A percentile compares a stretch with the other conserved stretches of the same genome.
Evolutionary conservation across 2,113 vertebrate species (phyloP).

Genomic region (Riparia riparia): DNA sequence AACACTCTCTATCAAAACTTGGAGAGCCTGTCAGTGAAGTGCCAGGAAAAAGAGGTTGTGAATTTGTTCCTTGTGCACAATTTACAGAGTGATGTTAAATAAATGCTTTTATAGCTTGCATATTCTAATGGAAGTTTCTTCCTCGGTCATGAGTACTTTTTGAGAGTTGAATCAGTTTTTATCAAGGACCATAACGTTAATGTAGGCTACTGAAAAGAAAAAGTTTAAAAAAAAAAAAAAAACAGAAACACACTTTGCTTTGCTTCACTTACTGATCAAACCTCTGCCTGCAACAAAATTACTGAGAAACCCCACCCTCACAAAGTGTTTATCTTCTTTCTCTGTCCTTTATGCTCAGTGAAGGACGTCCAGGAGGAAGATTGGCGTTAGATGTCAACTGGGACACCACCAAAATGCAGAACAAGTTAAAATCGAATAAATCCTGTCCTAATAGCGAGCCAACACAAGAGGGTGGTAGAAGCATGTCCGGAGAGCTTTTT

Average conservation of each 20-base stretch:
- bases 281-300: background rate
- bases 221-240: too few relatives aligned
- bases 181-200: background rate
- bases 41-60: background rate
- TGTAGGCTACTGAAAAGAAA: fast-evolving
- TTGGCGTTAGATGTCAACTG: fast-evolving
- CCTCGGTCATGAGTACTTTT: background rate
- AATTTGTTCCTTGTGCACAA: background rate
- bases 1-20: background rate
- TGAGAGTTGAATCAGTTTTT: background rate
- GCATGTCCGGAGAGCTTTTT: background rate
- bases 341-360: background rate
- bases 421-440: background rate
- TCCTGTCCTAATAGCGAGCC: background rate
- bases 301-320: background rate
- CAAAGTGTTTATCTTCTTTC: background rate
- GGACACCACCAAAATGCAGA: background rate
- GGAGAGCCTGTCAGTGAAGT: background rate
- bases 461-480: slow-evolving; percentile 68
- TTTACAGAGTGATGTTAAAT: background rate
- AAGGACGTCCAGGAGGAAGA: background rate
- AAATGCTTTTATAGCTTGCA: too few relatives aligned
- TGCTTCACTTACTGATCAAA: background rate
- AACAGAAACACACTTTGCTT: background rate
- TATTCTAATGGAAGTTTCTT: background rate